phyloP scores from a whole-genome alignment of 2,888 invertebrate genomes.

The Apomyelois bistriatella region DNA sequence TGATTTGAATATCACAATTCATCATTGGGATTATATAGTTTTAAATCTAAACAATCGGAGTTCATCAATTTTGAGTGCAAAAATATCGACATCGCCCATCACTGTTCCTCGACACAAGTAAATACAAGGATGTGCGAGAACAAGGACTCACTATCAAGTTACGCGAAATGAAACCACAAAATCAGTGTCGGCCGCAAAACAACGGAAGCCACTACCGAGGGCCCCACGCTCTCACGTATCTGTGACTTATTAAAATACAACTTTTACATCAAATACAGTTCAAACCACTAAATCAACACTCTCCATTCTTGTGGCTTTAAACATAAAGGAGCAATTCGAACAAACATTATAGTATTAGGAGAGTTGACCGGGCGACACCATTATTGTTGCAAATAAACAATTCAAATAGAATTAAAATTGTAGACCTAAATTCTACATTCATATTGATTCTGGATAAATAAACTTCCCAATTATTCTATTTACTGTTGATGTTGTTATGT shows the following conservation, averaged over 20 bases:
- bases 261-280: conserved; percentile 13
- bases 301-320: conserved; percentile 15
- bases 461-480: background rate
- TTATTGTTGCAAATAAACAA: conserved; percentile 11
- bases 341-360: background rate
- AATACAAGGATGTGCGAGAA: conserved; percentile 62
- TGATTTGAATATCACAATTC: too few species aligned
- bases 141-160: conserved; percentile 59
- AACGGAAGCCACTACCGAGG: conserved; percentile 67
- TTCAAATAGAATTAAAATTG: conserved; percentile 10
- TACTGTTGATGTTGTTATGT: background rate
- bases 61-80: background rate
- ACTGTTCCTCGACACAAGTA: conserved; percentile 25
- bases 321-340: background rate
- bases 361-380: conserved; percentile 3
- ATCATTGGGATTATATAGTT: too few species aligned
- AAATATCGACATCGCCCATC: background rate
- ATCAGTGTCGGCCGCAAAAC: conserved; percentile 71
- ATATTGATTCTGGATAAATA: background rate
- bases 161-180: conserved; percentile 78
- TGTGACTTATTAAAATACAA: conserved; percentile 45
- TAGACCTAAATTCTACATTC: too few species aligned
- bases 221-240: conserved; percentile 58
- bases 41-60: too few species aligned
- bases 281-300: conserved; percentile 11